Evolutionary conservation across 2,888 invertebrate species (phyloP).

Genomic region (Nomada hirtipes): DNA sequence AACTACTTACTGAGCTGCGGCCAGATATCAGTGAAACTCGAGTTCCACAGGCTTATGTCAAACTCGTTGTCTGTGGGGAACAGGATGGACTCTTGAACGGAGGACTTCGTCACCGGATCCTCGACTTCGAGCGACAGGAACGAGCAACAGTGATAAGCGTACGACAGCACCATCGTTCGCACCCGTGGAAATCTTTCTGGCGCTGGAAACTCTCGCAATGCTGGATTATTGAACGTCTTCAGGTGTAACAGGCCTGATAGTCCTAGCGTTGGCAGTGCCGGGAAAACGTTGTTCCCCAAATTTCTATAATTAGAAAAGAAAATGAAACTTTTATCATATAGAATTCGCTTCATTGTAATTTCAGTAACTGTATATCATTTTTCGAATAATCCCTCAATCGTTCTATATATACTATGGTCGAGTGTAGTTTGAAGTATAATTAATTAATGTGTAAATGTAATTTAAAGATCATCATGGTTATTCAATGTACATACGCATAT

Average conservation of each 20-base stretch:
- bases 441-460: no score
- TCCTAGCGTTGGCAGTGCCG: constrained; percentile 92
- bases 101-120: constrained; percentile 78
- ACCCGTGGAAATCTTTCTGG: constrained; percentile 95
- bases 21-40: constrained; percentile 92
- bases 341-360: no score
- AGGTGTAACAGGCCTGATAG: constrained; percentile 92
- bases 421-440: no score
- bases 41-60: constrained; percentile 92
- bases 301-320: constrained; percentile 87
- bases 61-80: constrained; percentile 90
- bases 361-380: not conserved
- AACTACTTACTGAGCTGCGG: constrained; percentile 90
- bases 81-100: constrained; percentile 88
- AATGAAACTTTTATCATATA: not conserved
- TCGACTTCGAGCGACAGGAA: constrained; percentile 88
- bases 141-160: constrained; percentile 98
- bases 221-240: constrained; percentile 96
- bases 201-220: constrained; percentile 93
- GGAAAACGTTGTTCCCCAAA: constrained; percentile 95
- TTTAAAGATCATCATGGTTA: no score
- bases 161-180: constrained; percentile 93
- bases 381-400: not conserved
- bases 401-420: no score
- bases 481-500: no score